A percentile compares a stretch with the other conserved stretches of the same genome.
Conservation (phyloP, 2,113 vertebrate species). For the Labeo catla region DNA sequence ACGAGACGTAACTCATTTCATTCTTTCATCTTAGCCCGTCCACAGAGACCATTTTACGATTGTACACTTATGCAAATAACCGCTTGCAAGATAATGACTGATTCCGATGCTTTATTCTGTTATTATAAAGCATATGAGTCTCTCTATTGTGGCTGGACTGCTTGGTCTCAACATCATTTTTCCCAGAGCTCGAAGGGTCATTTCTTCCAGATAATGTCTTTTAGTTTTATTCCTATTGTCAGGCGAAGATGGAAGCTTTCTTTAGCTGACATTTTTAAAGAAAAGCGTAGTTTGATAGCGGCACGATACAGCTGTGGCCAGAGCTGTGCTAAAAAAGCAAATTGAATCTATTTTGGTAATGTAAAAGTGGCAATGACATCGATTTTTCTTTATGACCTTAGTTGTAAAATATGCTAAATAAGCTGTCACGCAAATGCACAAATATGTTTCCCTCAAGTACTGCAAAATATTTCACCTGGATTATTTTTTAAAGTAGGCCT, state of each 20-base stretch:
- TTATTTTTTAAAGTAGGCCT: background rate
- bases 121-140: background rate
- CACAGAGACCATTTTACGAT: conserved; percentile 33
- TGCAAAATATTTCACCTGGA: background rate
- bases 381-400: background rate
- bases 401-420: background rate
- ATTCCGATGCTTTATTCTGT: conserved; percentile 10
- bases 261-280: background rate
- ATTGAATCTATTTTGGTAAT: background rate
- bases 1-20: conserved; percentile 22
- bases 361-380: background rate
- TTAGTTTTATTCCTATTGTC: background rate
- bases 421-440: background rate
- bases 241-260: background rate
- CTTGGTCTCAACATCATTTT: background rate
- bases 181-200: background rate
- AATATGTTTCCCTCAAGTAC: background rate
- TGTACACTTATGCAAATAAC: conserved; percentile 34
- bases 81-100: conserved; percentile 8
- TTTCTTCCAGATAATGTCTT: conserved; percentile 3
- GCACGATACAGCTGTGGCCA: background rate
- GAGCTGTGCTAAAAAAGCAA: conserved; percentile 3
- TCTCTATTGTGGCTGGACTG: background rate
- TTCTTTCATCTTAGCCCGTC: conserved; percentile 37
- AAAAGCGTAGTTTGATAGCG: background rate